These are phyloP conservation scores for Acanthurus leucopareius DNA, from an alignment of 2,797 vertebrate genomes.

Conservation along the genomic window DNA sequence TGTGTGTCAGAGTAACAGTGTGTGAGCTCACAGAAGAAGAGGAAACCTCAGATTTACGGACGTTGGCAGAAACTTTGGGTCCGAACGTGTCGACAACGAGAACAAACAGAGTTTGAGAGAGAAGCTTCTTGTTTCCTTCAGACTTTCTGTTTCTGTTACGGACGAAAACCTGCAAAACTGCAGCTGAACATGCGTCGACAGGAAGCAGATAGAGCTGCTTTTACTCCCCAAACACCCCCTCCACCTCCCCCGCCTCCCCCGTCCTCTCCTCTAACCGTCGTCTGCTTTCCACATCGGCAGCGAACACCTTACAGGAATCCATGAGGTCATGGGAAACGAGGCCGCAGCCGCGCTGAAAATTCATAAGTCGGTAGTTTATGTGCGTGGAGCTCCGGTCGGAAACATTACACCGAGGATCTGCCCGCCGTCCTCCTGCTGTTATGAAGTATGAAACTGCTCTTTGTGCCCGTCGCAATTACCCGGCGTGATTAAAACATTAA, in stretches of 20 bases:
- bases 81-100: no score
- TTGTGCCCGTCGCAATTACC: conserved; percentile 64
- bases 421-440: conserved; percentile 26
- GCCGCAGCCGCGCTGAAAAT: conserved; percentile 59
- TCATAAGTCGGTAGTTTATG: conserved; percentile 64
- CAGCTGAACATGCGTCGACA: conserved; percentile 51
- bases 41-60: no score
- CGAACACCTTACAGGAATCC: conserved; percentile 81
- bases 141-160: conserved; percentile 45
- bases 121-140: conserved; percentile 43
- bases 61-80: no score
- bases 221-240: conserved; percentile 49
- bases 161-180: conserved; percentile 57
- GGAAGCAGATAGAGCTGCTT: conserved; percentile 63
- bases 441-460: conserved; percentile 58
- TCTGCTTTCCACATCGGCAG: conserved; percentile 77
- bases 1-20: no score
- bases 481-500: conserved; percentile 70
- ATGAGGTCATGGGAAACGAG: conserved; percentile 84
- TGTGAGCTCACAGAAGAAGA: no score
- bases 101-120: no score
- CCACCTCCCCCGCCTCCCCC: background rate
- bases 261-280: conserved; percentile 4
- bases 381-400: conserved; percentile 48
- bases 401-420: conserved; percentile 59